Evolutionary conservation across 2,113 vertebrate species (phyloP).

Genomic region (Mungos mungo): DNA sequence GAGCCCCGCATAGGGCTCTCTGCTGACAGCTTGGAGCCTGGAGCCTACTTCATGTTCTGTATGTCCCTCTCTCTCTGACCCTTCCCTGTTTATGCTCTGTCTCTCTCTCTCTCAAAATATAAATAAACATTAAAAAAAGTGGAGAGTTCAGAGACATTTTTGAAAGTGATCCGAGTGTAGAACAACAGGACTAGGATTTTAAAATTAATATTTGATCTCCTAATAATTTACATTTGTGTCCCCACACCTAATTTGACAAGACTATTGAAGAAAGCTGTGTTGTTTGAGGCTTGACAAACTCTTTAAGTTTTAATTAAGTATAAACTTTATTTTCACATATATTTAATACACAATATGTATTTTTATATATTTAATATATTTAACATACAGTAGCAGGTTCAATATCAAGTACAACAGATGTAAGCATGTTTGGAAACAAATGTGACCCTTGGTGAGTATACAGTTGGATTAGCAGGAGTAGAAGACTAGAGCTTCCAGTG

Average conservation of each 20-base stretch:
- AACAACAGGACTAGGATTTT: neutral
- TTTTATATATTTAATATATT: neutral
- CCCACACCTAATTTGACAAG: neutral
- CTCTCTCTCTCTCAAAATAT: too few relatives aligned
- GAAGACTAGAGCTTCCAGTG: fast-evolving
- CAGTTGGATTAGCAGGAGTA: neutral
- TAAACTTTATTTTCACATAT: neutral
- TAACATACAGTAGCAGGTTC: neutral
- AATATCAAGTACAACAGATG: neutral
- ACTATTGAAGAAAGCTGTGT: neutral
- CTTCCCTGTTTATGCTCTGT: too few relatives aligned
- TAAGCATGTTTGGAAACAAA: neutral
- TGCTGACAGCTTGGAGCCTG: too few relatives aligned
- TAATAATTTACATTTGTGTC: neutral
- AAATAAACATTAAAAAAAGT: neutral
- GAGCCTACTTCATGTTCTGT: too few relatives aligned
- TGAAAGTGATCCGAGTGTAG: neutral
- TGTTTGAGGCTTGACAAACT: neutral
- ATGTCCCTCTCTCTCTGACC: too few relatives aligned
- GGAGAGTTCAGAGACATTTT: neutral
- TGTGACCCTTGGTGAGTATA: neutral
- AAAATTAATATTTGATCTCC: neutral
- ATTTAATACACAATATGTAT: neutral
- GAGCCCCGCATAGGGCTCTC: too few relatives aligned
- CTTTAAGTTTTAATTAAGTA: neutral